Base-by-base conservation (phyloP, 2,113 vertebrate species). In the Oryzias woworae region DNA sequence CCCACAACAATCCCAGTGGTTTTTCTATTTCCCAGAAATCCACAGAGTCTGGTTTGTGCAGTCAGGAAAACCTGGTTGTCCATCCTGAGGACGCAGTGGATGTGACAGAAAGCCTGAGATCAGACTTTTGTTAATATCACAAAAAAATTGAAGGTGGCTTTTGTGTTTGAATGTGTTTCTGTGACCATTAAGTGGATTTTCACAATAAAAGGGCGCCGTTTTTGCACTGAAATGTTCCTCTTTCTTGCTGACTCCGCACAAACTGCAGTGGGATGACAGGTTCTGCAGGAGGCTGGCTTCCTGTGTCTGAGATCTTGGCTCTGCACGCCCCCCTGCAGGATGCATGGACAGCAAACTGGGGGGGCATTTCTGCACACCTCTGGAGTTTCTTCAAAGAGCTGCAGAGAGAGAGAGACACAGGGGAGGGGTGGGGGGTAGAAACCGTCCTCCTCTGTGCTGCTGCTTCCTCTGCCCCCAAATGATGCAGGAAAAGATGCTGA, bases 1-100 rank as follows among this genome's bases (percentile, higher is more conserved):
- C 52, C 54, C 67, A 70, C 57, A 54, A 18, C 46, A 31, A 54
- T 17, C 62, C 74, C 69, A 82, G 73, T 90, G 89, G 90, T 88
- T 85, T 96, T 95, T 95, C 92, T 92, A 94, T 94, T 94, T 92
- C 5, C 26, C 5, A 28, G 3, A 5, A 47, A 92, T 91, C 44
- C 59, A 17, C 46, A 5, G 47, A 17, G 46, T 36, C 53, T 26
- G 85, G 58, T 88, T 81, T 87, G 89, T 62, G 5, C 20, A 20
- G 20, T 20, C 20, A 20, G 1, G 20, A 20, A 20, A 20, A 20
- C 20, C 20, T 20, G 20, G 20, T 20, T 20, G 20, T 20, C 20
- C 20, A 20, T 20, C 1, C 20, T 20, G 20, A 20, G 20, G 20
- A 20, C 20, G 20, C 20, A 20, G 20, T 20, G 20, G 67, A 53